phyloP scores from a whole-genome alignment of 2,797 vertebrate genomes.

The Paedocypris micromegethes region DNA sequence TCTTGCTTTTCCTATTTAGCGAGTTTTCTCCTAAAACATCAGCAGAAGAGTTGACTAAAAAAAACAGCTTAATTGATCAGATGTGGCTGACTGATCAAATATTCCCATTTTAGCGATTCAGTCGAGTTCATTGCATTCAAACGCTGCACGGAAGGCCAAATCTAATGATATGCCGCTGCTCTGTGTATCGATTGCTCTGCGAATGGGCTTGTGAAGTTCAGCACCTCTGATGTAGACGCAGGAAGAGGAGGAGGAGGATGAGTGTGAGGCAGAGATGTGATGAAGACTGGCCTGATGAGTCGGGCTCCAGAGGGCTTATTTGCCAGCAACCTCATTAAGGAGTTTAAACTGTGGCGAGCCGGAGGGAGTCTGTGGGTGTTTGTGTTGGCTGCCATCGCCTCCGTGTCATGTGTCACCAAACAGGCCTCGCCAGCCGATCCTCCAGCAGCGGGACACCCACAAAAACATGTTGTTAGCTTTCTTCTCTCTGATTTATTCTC shows the following conservation, averaged over 20 bases:
- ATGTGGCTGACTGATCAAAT: too few relatives aligned
- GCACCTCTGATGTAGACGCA: neutral
- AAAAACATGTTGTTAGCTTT: conserved; percentile 41
- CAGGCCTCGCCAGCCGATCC: conserved; percentile 22
- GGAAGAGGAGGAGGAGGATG: neutral
- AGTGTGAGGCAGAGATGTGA: neutral
- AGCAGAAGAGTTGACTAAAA: too few relatives aligned
- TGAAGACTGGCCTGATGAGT: conserved; percentile 20
- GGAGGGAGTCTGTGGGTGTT: conserved; percentile 34
- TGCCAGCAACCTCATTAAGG: conserved; percentile 45
- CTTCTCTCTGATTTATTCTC: conserved; percentile 35
- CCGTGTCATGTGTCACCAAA: conserved; percentile 34
- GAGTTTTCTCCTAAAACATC: too few relatives aligned
- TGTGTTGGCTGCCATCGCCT: conserved; percentile 16
- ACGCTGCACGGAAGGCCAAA: too few relatives aligned
- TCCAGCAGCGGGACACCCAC: conserved; percentile 23
- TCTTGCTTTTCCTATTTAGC: too few relatives aligned
- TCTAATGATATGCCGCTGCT: too few relatives aligned
- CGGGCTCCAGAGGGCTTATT: conserved; percentile 37
- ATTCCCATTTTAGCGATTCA: too few relatives aligned
- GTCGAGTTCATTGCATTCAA: too few relatives aligned
- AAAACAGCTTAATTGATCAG: too few relatives aligned
- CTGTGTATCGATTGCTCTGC: neutral
- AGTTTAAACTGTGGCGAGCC: conserved; percentile 38
- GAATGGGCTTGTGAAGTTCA: neutral